Base-by-base conservation (phyloP, 2,888 invertebrate genomes). In the Myopa tessellatipennis region DNA sequence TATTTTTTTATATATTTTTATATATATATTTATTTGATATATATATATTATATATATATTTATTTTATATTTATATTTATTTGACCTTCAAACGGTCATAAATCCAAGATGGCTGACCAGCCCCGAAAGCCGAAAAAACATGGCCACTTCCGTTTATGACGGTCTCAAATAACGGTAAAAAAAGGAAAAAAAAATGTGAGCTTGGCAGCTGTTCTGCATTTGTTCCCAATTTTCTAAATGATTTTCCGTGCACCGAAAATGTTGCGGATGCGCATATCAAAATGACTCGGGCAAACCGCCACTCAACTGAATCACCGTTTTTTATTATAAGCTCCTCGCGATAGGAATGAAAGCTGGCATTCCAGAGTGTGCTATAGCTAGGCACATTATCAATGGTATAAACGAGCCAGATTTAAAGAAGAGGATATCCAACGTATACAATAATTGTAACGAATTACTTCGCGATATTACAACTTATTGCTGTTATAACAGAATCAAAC, bases 201-300 rank as follows among this genome's bases (percentile, higher is more conserved):
- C n/a, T n/a, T n/a, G n/a, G n/a, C n/a, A n/a, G n/a, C n/a, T n/a
- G n/a, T n/a, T n/a, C n/a, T n/a, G n/a, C n/a, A n/a, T n/a, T n/a
- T n/a, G n/a, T n/a, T n/a, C n/a, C n/a, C 0, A 72, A 58, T 52
- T 76, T 75, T 61, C 16, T 50, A 0, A 4, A 18, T n/a, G 55
- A 70, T 45, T 74, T 77, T 52, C 77, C 70, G 14, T 65, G 58
- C 26, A 60, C n/a, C 40, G 74, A 77, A 45, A 80, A 80, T 70
- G 63, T 71, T n/a, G 79, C 75, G 6, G 77, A 78, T n/a, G 58
- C 72, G 10, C 75, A 77, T n/a, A 78, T 78, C 26, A 73, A 77
- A 63, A 78, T 80, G 75, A 71, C 75, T 16, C 74, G 52, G 10
- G 71, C 72, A 16, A 73, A 67, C 68, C 78, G 77, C 14, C 52